phyloP scores from a whole-genome alignment of 2,113 vertebrate species.

The Leptosomus discolor region DNA sequence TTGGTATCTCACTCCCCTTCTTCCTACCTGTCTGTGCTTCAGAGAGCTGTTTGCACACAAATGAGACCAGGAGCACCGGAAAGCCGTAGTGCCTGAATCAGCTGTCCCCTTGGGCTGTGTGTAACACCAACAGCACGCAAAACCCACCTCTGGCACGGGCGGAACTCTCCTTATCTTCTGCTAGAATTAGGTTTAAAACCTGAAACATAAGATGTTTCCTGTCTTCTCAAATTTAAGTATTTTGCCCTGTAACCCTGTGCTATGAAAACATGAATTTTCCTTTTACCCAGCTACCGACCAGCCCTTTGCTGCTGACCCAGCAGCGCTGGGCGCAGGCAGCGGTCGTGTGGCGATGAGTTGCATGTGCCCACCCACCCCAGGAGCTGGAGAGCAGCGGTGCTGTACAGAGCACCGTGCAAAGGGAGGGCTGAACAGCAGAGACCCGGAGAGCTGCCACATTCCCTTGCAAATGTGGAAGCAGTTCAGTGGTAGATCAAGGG shows the following conservation, averaged over 20 bases:
- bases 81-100: background rate
- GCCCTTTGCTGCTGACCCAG: background rate
- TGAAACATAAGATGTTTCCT: background rate
- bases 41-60: background rate
- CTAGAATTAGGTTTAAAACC: background rate
- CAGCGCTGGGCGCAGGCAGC: background rate
- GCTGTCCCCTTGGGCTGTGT: background rate
- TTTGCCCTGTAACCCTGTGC: background rate
- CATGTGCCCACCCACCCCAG: background rate
- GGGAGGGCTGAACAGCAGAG: background rate
- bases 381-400: fast-evolving
- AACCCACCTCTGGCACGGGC: background rate
- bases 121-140: background rate
- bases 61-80: background rate
- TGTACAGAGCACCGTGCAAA: fast-evolving
- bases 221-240: background rate
- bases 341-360: background rate
- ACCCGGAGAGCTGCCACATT: background rate
- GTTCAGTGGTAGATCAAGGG: background rate
- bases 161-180: background rate
- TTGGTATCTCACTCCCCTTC: background rate
- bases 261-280: background rate
- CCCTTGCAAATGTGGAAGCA: background rate
- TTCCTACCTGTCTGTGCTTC: background rate
- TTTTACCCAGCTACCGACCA: background rate